These are phyloP conservation scores for Dinoponera quadriceps DNA, from an alignment of 1,140 invertebrate genomes.

Conservation along the genomic window DNA sequence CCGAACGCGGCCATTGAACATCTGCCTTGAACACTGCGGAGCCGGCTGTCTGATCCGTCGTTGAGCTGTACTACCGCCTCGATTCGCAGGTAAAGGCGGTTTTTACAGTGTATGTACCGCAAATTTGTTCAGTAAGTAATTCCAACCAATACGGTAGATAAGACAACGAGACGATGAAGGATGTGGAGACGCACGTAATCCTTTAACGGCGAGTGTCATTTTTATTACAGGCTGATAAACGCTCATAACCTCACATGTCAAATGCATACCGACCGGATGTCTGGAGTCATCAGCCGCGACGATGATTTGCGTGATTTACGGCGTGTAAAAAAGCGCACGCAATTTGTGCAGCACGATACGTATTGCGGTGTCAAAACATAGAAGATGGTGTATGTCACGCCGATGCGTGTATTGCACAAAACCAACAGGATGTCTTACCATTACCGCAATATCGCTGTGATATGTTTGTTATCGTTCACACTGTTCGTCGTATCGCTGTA, in stretches of 20 bases:
- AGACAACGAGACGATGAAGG: background rate
- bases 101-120: background rate
- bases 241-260: background rate
- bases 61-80: too few relatives aligned
- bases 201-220: background rate
- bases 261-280: background rate
- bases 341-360: background rate
- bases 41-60: too few relatives aligned
- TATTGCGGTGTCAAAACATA: background rate
- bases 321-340: background rate
- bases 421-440: conserved; percentile 61
- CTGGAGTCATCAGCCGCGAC: background rate
- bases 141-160: background rate
- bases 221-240: background rate
- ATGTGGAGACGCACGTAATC: background rate
- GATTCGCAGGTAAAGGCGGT: too few relatives aligned
- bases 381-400: conserved; percentile 47
- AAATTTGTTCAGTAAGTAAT: background rate
- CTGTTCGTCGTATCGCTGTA: conserved; percentile 49
- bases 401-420: conserved; percentile 62
- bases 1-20: too few relatives aligned
- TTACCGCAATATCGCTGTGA: conserved; percentile 66
- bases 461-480: conserved; percentile 66
- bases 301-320: background rate
- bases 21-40: too few relatives aligned